phyloP scores from a whole-genome alignment of 2,888 invertebrate genomes.

The Pammene aurita region DNA sequence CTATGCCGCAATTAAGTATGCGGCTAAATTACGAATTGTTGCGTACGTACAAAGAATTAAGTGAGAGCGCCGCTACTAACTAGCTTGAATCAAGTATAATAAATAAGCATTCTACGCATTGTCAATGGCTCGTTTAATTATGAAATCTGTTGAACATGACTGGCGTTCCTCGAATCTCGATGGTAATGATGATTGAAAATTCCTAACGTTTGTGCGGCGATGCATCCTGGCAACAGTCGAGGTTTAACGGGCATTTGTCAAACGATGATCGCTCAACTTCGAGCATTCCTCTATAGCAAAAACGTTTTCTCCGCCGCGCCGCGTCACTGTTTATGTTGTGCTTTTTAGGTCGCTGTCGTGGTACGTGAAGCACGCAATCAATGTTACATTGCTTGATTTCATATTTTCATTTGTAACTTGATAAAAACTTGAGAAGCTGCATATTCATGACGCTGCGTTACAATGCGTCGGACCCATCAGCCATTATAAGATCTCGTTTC shows the following conservation, averaged over 20 bases:
- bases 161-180: slow-evolving; percentile 29
- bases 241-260: slow-evolving; percentile 24
- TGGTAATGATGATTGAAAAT: slow-evolving; percentile 27
- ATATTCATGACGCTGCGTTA: slow-evolving; percentile 44
- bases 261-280: slow-evolving; percentile 32
- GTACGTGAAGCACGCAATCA: slow-evolving; percentile 43
- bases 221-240: slow-evolving; percentile 23
- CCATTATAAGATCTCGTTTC: slow-evolving; percentile 46
- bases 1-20: slow-evolving; percentile 27
- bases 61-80: slow-evolving; percentile 30
- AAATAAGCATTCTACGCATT: slow-evolving; percentile 32
- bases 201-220: slow-evolving; percentile 26
- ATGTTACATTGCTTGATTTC: slow-evolving; percentile 44
- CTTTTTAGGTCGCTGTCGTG: slow-evolving; percentile 42
- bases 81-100: slow-evolving; percentile 19
- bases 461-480: slow-evolving; percentile 51
- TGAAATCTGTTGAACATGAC: slow-evolving; percentile 20
- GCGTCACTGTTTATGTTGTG: slow-evolving; percentile 44
- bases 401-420: slow-evolving; percentile 45
- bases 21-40: slow-evolving; percentile 30
- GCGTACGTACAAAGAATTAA: slow-evolving; percentile 30
- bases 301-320: slow-evolving; percentile 37
- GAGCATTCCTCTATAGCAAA: slow-evolving; percentile 33
- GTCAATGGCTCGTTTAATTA: slow-evolving; percentile 16
- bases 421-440: slow-evolving; percentile 39